Base-by-base conservation (phyloP, 2,113 vertebrate species). In the Notarius quadriscutis region DNA sequence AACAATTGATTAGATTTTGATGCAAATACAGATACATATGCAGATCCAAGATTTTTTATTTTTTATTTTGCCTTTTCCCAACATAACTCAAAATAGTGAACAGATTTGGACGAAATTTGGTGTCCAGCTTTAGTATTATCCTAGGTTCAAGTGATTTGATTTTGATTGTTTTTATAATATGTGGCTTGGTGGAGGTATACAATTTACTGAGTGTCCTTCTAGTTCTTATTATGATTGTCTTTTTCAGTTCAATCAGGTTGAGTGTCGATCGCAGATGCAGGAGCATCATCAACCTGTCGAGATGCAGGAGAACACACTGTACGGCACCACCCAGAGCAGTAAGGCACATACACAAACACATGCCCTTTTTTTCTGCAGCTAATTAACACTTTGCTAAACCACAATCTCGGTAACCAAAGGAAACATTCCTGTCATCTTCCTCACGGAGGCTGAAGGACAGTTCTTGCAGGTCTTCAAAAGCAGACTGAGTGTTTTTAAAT, bases 251-350 rank as follows among this genome's bases (percentile, higher is more conserved):
- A 93, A 88, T 89, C 89, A 85, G 63, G 85, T 87, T 75, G 93
- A 92, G 41, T 71, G 79, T 55, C 91, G 88, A 57, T 88, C 83
- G 0, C 53, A 0, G 0, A 91, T 89, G 57, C 89, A 60, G 4
- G 89, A 91, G 0, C 57, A 85, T 10, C 84, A 0, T 0, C 81
- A 12, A 0, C 2, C 4, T 87, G 92, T 53, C 75, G 85, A 93
- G 2, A 96, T 96, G 94, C 94, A 93, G 87, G 95, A 96, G 62
- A 96, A 96, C n/a, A 91, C 93, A 10, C 83, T 96, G n/a, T 96
- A 96, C 75, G 92, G 94, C 91, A 93, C 91, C 0, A 0, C 85
- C 0, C 51, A 41, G 25, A 74, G 85, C 91, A 95, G 96, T 96
- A 92, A 87, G 90, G 78, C 58, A 75, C 71, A 75, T 71, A 74